Base-by-base conservation (phyloP, 1,140 invertebrate genomes). In the Conopomorpha cramerella region DNA sequence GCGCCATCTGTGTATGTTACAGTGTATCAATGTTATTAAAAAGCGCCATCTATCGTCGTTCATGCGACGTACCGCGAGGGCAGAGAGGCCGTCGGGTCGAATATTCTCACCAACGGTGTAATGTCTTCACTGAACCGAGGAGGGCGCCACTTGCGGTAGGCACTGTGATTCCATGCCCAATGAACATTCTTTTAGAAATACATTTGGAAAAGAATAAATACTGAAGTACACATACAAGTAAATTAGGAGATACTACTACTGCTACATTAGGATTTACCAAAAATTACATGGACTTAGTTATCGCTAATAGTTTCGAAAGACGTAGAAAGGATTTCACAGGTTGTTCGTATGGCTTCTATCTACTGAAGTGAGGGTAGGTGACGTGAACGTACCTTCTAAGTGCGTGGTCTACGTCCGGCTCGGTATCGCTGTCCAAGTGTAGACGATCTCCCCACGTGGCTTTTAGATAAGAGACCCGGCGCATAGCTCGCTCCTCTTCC, bases 401-500 rank as follows among this genome's bases (percentile, higher is more conserved):
- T 17, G 66, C 55, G 46, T 83, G 80, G 48, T 89, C 85, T 40
- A 84, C 82, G 46, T 85, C 86, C 11, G 84, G 61, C 39, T 85
- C 82, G n/a, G 81, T 65, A 50, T 88, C 85, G 46, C 83, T 84
- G 45, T 87, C 85, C 39, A 87, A 78, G 56, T 85, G 81, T 60
- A 86, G 80, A 34, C 86, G 77, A 48, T 87, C 86, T 27, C 81
- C 81, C 81, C 86, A 84, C 14, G 93, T 95, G 6, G 94, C 94
- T 77, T 92, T 92, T 41, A 96, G 74, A 71, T 96, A 96, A 1
- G 93, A 96, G 29, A 93, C 91, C 44, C 93, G 80, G 51, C 93
- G 82, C 55, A 90, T 91, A 10, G 89, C 84, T 41, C 92, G 86
- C 50, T 93, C 91, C 51, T 91, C 90, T 55, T 93, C 90, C 71